phyloP scores from a whole-genome alignment of 2,888 invertebrate genomes.

The Osedax fenrisi region DNA sequence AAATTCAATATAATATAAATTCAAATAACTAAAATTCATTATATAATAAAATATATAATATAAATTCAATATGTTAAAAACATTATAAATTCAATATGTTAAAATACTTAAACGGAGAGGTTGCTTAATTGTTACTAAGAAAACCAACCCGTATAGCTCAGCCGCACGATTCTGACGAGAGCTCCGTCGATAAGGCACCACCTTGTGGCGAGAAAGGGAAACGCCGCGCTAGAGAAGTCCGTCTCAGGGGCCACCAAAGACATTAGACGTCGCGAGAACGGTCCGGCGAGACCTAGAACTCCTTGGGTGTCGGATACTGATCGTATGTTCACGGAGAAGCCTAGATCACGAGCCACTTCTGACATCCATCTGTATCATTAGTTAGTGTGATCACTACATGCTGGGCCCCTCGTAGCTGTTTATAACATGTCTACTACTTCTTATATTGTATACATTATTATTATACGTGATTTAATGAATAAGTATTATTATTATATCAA shows the following conservation, averaged over 20 bases:
- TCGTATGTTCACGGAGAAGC: constrained; percentile 40
- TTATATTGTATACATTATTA: too few relatives aligned
- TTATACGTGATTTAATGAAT: too few relatives aligned
- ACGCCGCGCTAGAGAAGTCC: constrained; percentile 41
- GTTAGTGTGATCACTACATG: too few relatives aligned
- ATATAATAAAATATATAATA: too few relatives aligned
- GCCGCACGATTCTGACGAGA: constrained; percentile 41
- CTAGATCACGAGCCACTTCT: constrained; percentile 37
- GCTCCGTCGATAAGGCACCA: constrained; percentile 44
- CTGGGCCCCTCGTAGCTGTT: neutral
- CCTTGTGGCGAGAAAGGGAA: constrained; percentile 46
- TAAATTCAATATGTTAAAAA: too few relatives aligned
- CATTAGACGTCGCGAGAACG: constrained; percentile 43
- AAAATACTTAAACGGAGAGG: too few relatives aligned
- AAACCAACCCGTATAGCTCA: constrained; percentile 51
- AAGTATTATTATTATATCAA: too few relatives aligned
- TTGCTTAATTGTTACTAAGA: too few relatives aligned
- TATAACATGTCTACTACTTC: too few relatives aligned
- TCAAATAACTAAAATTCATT: too few relatives aligned
- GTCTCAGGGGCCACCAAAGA: constrained; percentile 28
- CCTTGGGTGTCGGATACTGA: constrained; percentile 47
- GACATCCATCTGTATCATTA: constrained; percentile 48
- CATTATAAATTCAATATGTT: too few relatives aligned
- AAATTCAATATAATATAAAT: too few relatives aligned
- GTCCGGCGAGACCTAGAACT: constrained; percentile 48